These are phyloP conservation scores for Rhinopithecus roxellana DNA, from an alignment of 2,113 vertebrate genomes.

Conservation along the genomic window DNA sequence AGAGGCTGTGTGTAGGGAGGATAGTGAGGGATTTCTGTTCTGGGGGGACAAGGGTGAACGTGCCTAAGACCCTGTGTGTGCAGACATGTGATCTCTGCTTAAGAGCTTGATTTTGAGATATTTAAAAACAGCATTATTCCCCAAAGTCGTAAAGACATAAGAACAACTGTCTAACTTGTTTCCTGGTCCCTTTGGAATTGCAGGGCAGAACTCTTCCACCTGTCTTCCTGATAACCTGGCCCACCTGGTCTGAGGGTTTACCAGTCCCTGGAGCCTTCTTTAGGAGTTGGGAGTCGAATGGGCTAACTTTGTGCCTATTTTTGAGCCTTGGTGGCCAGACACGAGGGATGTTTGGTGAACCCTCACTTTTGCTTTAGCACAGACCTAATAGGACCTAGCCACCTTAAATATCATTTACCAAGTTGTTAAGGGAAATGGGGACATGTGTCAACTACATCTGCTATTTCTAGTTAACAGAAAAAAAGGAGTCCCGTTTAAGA, in stretches of 20 bases:
- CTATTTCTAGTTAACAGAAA: conserved; percentile 82
- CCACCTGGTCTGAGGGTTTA: conserved; percentile 70
- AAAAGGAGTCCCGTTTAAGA: conserved; percentile 68
- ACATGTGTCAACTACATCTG: conserved; percentile 84
- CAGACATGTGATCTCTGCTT: conserved; percentile 62
- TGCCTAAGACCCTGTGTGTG: conserved; percentile 17
- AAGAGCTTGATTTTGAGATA: conserved; percentile 59
- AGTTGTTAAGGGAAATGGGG: conserved; percentile 79
- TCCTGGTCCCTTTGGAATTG: conserved; percentile 76
- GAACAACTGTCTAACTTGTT: conserved; percentile 77
- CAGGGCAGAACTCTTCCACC: conserved; percentile 64
- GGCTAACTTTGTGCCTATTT: neutral
- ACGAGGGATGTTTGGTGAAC: conserved; percentile 64
- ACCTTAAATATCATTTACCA: conserved; percentile 83
- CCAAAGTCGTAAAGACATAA: conserved; percentile 48
- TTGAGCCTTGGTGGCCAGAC: neutral
- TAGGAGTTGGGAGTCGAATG: neutral
- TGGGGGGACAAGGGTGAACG: neutral
- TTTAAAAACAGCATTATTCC: neutral
- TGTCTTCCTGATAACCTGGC: conserved; percentile 68
- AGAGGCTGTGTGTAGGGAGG: neutral
- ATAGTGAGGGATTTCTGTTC: neutral
- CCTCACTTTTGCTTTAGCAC: conserved; percentile 35
- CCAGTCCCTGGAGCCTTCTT: neutral
- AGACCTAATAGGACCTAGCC: conserved; percentile 75